Percentiles rank a stretch among this genome's conserved stretches.
These are phyloP conservation scores for Podarcis muralis DNA, from an alignment of 2,113 vertebrate genomes.

Conservation along the genomic window DNA sequence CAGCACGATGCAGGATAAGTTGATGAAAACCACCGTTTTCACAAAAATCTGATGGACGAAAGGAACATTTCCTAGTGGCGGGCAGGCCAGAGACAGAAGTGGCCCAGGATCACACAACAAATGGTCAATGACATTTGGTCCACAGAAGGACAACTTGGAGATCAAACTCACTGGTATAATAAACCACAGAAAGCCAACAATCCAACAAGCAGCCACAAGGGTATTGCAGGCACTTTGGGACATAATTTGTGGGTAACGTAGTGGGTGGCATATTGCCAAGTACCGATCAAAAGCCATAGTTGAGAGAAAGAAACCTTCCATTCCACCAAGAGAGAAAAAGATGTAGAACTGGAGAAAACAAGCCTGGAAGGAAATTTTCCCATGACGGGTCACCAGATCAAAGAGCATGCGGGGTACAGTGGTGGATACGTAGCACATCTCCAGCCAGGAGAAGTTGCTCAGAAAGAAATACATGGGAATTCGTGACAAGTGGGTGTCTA, in stretches of 20 bases:
- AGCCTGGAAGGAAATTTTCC: not conserved
- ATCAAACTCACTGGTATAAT: not conserved
- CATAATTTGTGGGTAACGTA: not conserved
- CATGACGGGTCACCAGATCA: not conserved
- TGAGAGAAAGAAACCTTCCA: not conserved
- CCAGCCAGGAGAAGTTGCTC: slow-evolving; percentile 3
- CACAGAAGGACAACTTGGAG: not conserved
- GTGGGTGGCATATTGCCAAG: not conserved
- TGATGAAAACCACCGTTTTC: slow-evolving; percentile 55
- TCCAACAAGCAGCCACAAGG: not conserved
- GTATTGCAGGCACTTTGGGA: not conserved
- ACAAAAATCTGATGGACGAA: slow-evolving; percentile 45
- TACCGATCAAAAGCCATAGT: not conserved
- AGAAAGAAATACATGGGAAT: not conserved
- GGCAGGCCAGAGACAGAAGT: slow-evolving; percentile 61
- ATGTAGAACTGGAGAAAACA: slow-evolving; percentile 7
- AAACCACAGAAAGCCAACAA: not conserved
- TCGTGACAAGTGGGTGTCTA: not conserved
- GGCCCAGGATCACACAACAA: slow-evolving; percentile 18
- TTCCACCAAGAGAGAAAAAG: not conserved
- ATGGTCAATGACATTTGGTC: not conserved
- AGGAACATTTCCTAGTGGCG: slow-evolving; percentile 49
- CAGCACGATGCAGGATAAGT: slow-evolving; percentile 46
- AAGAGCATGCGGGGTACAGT: not conserved
- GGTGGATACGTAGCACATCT: not conserved